Evolutionary conservation across 2,888 invertebrate genomes (phyloP), one percentile per base, ranked within the genome.

Genomic region (Strigamia transsilvanica): DNA sequence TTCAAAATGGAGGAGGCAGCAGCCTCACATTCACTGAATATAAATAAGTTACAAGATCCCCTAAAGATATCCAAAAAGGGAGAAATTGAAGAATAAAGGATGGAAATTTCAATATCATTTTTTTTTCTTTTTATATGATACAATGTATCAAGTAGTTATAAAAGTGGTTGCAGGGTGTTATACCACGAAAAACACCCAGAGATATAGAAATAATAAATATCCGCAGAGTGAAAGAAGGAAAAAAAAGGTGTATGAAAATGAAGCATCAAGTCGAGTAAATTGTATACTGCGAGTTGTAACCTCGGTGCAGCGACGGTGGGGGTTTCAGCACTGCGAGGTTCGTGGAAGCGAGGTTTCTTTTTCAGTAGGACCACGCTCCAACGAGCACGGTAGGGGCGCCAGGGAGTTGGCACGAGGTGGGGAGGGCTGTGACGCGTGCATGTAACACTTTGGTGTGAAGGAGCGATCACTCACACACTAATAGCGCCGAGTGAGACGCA

Each of bases 381-480:
- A 5, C 61, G 21, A 61, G 21, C 61, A 23, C 61, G 61, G 23
- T 21, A 23, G 61, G 61, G 61, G 21, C 61, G 61, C 61, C 61
- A 9, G 61, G 61, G 61, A 61, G 61, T 61, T 61, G 61, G 61
- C 61, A 23, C 7, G 61, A 21, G 61, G 46, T 46, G 13, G 46
- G 46, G 41, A 41, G 61, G 61, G 61, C 21, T 23, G 61, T 61
- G 61, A 23, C 61, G 61, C 61, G 61, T 61, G 61, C 61, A 21
- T 61, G 61, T 61, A 61, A 61, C 61, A 61, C 61, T 61, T 61
- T 61, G 61, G 61, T 61, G 61, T 61, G 61, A 61, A 61, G 61
- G 61, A 61, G 61, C 61, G 61, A 38, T 78, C 78, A 41, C 78
- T 78, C 78, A 38, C 78, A 32, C 27, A 78, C 78, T 41, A 61